Evolutionary conservation across 2,797 vertebrate genomes (phyloP).

Genomic region (Macroramphosus scolopax): DNA sequence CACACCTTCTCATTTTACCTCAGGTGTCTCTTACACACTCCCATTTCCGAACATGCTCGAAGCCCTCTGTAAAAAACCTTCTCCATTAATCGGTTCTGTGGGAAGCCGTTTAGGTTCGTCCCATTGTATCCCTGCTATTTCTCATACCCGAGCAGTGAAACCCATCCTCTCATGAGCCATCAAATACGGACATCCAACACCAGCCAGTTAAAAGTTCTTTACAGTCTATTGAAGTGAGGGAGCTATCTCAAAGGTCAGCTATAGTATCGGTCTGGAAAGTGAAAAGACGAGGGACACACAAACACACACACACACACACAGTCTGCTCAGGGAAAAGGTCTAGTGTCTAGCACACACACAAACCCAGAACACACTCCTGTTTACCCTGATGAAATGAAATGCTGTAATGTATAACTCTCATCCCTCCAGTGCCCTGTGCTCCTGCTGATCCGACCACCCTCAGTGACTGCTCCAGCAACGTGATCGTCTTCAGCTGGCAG

Average conservation of each 20-base stretch:
- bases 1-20: slow-evolving; percentile 24
- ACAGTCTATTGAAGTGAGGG: slow-evolving; percentile 31
- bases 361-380: too few relatives aligned
- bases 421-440: slow-evolving; percentile 74
- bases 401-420: too few relatives aligned
- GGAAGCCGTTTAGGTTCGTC: slow-evolving; percentile 33
- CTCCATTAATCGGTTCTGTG: slow-evolving; percentile 17
- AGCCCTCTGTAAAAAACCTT: slow-evolving; percentile 11
- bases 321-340: slow-evolving; percentile 10
- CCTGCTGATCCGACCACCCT: slow-evolving; percentile 49
- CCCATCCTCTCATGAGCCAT: slow-evolving; percentile 31
- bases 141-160: slow-evolving; percentile 19
- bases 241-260: slow-evolving; percentile 49
- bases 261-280: slow-evolving; percentile 19
- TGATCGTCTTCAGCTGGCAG: slow-evolving; percentile 70
- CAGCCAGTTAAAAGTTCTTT: slow-evolving; percentile 33
- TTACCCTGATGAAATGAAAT: too few relatives aligned
- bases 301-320: background rate
- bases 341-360: background rate
- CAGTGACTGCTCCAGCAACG: slow-evolving; percentile 71
- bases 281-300: slow-evolving; percentile 20
- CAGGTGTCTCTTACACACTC: slow-evolving; percentile 3
- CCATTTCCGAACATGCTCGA: slow-evolving; percentile 7
- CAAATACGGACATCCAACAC: slow-evolving; percentile 41
- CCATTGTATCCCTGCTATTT: slow-evolving; percentile 44